A percentile compares a stretch with the other conserved stretches of the same genome.
Conservation (phyloP, 2,797 vertebrate genomes). For the Lepus oiostolus region DNA sequence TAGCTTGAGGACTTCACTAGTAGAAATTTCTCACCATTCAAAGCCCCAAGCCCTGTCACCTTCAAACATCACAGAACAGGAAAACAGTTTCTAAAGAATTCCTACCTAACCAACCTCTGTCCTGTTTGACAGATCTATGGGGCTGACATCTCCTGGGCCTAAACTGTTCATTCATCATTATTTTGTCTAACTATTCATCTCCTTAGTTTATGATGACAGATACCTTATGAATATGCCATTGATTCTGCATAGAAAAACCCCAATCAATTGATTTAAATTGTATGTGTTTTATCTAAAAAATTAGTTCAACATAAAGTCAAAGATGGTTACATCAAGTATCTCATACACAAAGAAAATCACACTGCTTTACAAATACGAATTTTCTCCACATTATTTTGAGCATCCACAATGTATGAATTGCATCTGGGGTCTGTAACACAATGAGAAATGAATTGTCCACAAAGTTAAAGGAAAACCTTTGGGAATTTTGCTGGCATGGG, state of each 20-base stretch:
- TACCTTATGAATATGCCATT: neutral
- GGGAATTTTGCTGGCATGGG: neutral
- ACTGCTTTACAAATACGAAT: slow-evolving; percentile 24
- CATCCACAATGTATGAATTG: neutral
- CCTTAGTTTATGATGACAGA: neutral
- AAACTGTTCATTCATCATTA: neutral
- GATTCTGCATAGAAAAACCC: slow-evolving; percentile 22
- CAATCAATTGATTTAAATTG: neutral
- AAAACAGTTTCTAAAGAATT: neutral
- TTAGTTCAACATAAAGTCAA: slow-evolving; percentile 24
- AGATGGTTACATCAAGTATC: neutral
- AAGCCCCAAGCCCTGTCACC: neutral
- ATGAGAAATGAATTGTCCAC: slow-evolving; percentile 6
- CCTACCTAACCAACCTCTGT: neutral
- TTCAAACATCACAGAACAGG: neutral
- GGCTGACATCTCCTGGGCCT: neutral
- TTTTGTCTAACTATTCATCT: neutral
- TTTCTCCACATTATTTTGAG: neutral
- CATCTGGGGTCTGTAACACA: neutral
- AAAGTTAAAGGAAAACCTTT: slow-evolving; percentile 20
- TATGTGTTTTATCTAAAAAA: slow-evolving; percentile 7
- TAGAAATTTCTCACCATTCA: neutral
- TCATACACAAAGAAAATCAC: slow-evolving; percentile 37
- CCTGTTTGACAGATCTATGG: neutral
- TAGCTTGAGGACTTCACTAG: neutral